Base-by-base conservation (phyloP, 1,140 invertebrate genomes). In the Prorops nasuta region DNA sequence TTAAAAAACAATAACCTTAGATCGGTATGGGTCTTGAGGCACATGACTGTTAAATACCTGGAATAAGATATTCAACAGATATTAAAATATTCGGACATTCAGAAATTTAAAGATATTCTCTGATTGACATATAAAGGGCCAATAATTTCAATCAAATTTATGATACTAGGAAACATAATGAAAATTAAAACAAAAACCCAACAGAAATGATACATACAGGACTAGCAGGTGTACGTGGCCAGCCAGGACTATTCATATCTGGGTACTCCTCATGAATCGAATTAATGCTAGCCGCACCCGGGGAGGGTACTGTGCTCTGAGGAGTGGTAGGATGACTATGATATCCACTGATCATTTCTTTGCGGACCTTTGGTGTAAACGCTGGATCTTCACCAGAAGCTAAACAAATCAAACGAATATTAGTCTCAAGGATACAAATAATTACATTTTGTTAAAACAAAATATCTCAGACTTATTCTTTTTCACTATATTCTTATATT, bases 1-100 rank as follows among this genome's bases (percentile, higher is more conserved):
- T 46, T 63, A 63, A 63, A 56, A 54, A 63, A 61, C 44, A 66
- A 67, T 76, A 86, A 89, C 87, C 86, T 89, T 90, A 81, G 88
- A 86, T 83, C 90, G 85, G 83, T 90, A 91, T 60, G 89, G 87
- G 81, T 92, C 89, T 84, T 88, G 87, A 80, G 89, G 84, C 80
- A 89, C 86, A 83, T 92, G 90, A 84, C 89, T 91, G 84, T 92
- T 93, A 82, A 91, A 91, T 71, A 91, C 89, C 89, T 92, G 85
- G 72, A 87, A 84, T 78, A 71, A 69, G 77, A 78, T 66, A 79
- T 62, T 60, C 47, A 69, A 67, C 44, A 41, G 57, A 77, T 24
- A 19, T 22, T 32, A 44, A 20, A n/a, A 35, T 14, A 39, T 22
- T 40, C 18, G 10, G 15, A 17, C 8, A 24, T 8, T 12, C 28